Conservation (phyloP, 1,140 invertebrate species). For the Drosophila navojoa region DNA sequence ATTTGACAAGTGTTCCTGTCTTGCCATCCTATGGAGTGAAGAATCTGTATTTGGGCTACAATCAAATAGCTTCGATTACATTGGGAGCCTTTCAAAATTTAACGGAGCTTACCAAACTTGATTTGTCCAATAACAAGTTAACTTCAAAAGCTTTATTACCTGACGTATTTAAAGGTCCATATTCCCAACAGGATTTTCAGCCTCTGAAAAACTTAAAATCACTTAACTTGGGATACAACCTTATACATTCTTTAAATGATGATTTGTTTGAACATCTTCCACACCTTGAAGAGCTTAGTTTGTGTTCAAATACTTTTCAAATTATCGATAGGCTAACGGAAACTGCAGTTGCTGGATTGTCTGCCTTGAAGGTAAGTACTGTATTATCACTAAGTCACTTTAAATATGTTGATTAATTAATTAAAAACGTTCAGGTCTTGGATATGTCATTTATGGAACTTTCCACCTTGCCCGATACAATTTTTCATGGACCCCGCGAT, state of each 20-base stretch:
- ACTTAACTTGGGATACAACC: conserved; percentile 88
- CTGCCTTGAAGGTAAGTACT: conserved; percentile 86
- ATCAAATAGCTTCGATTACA: conserved; percentile 86
- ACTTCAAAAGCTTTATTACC: conserved; percentile 85
- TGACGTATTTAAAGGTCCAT: conserved; percentile 88
- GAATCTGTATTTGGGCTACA: conserved; percentile 84
- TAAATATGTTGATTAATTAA: background rate
- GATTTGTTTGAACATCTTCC: conserved; percentile 90
- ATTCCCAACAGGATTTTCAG: conserved; percentile 85
- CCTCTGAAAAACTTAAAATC: conserved; percentile 86
- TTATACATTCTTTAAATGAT: conserved; percentile 87
- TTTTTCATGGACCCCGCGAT: conserved; percentile 87
- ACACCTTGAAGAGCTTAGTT: conserved; percentile 86
- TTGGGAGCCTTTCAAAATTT: conserved; percentile 87
- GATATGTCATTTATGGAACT: conserved; percentile 87
- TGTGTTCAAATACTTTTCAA: conserved; percentile 88
- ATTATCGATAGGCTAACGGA: conserved; percentile 86
- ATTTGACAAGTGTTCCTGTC: conserved; percentile 54
- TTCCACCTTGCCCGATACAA: conserved; percentile 85
- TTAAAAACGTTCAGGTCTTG: conserved; percentile 26
- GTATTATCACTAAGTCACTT: background rate
- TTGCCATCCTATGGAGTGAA: conserved; percentile 84
- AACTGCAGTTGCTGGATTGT: conserved; percentile 87
- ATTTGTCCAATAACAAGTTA: conserved; percentile 89
- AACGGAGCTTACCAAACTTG: conserved; percentile 86